phyloP scores from a whole-genome alignment of 2,113 vertebrate genomes.

The Cathartes aura region DNA sequence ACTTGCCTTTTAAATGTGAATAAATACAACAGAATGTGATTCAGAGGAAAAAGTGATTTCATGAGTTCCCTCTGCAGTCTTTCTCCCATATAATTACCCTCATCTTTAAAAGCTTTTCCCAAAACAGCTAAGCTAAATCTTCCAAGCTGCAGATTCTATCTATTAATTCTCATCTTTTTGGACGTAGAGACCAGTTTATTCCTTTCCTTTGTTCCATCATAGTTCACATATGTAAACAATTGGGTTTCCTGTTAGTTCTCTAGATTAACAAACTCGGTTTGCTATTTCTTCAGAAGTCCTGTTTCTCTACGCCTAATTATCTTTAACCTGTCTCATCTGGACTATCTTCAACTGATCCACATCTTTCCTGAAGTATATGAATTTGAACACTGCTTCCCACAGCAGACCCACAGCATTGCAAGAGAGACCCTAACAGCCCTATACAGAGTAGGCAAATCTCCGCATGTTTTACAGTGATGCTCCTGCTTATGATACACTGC shows the following conservation, averaged over 20 bases:
- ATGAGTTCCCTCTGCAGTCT: neutral
- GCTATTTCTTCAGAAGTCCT: neutral
- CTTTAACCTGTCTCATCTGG: neutral
- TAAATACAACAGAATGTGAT: neutral
- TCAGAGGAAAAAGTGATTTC: neutral
- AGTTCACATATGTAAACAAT: neutral
- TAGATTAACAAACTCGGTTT: neutral
- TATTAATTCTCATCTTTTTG: neutral
- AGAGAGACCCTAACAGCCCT: neutral
- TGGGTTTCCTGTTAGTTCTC: neutral
- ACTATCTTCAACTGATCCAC: neutral
- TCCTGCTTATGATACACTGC: neutral
- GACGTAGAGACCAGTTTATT: neutral
- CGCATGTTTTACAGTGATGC: neutral
- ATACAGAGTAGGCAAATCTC: neutral
- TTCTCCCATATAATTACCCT: neutral
- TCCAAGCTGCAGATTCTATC: neutral
- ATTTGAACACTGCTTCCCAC: neutral
- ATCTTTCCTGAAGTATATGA: neutral
- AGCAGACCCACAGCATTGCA: neutral
- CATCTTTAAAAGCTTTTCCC: neutral
- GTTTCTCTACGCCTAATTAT: neutral
- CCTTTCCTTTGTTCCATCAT: neutral
- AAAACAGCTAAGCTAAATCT: neutral
- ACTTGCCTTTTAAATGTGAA: neutral